phyloP scores from a whole-genome alignment of 2,888 invertebrate species.

The Lycaena phlaeas region DNA sequence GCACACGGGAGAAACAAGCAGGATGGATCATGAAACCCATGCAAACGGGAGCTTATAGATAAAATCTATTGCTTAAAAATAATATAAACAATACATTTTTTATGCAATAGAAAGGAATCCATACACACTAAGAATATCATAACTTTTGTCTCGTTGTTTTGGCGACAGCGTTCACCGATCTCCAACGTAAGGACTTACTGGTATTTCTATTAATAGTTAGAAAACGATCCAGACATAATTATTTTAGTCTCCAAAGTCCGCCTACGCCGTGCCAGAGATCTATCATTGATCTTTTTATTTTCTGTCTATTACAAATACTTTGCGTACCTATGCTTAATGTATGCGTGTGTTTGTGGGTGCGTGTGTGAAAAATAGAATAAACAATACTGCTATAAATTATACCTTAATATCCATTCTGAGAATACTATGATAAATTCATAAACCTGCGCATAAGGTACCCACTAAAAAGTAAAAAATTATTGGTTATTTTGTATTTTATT shows the following conservation, averaged over 20 bases:
- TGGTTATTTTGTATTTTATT: no score
- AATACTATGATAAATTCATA: no score
- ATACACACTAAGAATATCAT: background rate
- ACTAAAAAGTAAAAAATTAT: no score
- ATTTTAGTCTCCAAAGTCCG: constrained; percentile 13
- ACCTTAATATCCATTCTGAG: no score
- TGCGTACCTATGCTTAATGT: background rate
- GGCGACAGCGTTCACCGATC: constrained; percentile 1
- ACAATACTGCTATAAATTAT: no score
- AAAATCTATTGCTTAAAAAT: no score
- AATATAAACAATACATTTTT: no score
- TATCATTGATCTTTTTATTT: constrained; percentile 10
- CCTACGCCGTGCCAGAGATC: constrained; percentile 10
- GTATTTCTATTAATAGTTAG: constrained; percentile 5
- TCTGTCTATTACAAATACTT: constrained; percentile 1
- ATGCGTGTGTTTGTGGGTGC: background rate
- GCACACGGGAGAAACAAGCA: no score
- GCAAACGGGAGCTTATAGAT: no score
- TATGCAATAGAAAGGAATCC: no score
- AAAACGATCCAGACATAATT: constrained; percentile 10
- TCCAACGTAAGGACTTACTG: background rate
- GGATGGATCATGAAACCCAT: no score
- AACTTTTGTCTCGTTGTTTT: background rate
- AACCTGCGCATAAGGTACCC: no score
- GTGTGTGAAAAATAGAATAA: background rate